A percentile compares a stretch with the other conserved stretches of the same genome.
Evolutionary conservation across 2,888 invertebrate species (phyloP).

Genomic region (Drosophila affinis): DNA sequence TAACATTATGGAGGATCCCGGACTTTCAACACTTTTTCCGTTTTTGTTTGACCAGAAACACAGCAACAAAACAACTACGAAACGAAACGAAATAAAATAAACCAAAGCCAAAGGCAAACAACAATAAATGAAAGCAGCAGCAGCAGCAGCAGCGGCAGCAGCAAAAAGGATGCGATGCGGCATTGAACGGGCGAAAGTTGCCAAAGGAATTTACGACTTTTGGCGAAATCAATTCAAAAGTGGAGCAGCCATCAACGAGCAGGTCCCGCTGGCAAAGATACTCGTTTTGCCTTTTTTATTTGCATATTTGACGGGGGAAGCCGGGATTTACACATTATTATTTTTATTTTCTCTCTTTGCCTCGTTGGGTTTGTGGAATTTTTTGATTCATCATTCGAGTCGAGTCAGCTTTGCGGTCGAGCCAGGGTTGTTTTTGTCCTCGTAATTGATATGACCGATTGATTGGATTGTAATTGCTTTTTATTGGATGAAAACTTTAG

Average conservation of each 20-base stretch:
- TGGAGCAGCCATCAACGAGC: conserved; percentile 51
- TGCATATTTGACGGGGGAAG: conserved; percentile 37
- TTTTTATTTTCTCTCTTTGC: conserved; percentile 14
- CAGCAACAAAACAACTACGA: conserved; percentile 37
- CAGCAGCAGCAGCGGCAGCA: conserved; percentile 27
- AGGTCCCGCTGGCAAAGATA: conserved; percentile 16
- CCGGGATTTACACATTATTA: conserved; percentile 24
- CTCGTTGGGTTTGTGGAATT: conserved; percentile 11
- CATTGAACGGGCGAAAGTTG: conserved; percentile 67
- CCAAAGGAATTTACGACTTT: conserved; percentile 77
- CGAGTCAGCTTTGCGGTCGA: conserved; percentile 36
- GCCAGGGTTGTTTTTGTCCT: conserved; percentile 35
- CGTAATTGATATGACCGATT: conserved; percentile 46
- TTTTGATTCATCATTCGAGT: conserved; percentile 57
- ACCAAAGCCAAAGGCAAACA: conserved; percentile 31
- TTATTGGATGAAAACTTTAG: conserved; percentile 38
- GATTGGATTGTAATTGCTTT: conserved; percentile 72
- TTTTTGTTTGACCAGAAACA: conserved; percentile 54
- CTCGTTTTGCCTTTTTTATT: conserved; percentile 27
- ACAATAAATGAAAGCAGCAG: conserved; percentile 32
- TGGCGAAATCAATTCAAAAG: conserved; percentile 74
- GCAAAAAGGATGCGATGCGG: conserved; percentile 36
- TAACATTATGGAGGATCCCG: conserved; percentile 76
- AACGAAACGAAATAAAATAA: conserved; percentile 52
- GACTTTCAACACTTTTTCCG: conserved; percentile 66